Evolutionary conservation across 2,113 vertebrate species (phyloP), one percentile per base, ranked within the genome.

Genomic region (Datnioides undecimradiatus): DNA sequence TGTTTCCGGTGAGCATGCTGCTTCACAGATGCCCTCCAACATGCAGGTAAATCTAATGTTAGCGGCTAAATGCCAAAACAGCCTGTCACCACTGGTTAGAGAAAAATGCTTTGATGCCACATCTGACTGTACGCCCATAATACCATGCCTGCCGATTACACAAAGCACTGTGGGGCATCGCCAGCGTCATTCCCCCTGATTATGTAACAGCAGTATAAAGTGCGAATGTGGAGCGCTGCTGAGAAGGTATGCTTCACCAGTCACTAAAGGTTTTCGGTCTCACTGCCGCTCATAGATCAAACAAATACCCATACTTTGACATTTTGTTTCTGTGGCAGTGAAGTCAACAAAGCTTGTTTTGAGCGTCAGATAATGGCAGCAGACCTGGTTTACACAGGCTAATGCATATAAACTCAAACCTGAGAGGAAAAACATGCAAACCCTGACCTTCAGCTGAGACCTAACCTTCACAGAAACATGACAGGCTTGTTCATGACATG

Each of bases 371-470:
- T 14, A 14, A 8, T 23, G 23, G 11, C 23, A 31, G 33, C 7
- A 31, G 31, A 57, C 9, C 48, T 48, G 27, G 38, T 54, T 63
- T 31, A 51, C 17, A 16, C 19, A 65, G 12, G 21, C 31, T 12
- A 8, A 23, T n/a, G 1, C 36, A 45, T 2, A 27, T 46, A 66
- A 87, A 66, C 63, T 45, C 41, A n/a, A n/a, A 21, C 12, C 12
- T 52, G 57, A 57, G 33, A 67, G 65, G 57, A 40, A 71, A 34
- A 62, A 59, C 57, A 73, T 14, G 33, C 57, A 43, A 45, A 66
- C 62, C 25, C 75, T 57, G 79, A 80, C 68, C 64, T 65, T 34
- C 81, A 82, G 75, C 72, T 19, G 45, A 57, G 74, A 76, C 73
- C 72, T 41, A 19, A 86, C 80, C 73, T 59, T 43, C 38, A 54